phyloP scores from a whole-genome alignment of 2,797 vertebrate species.

The Muraenolepis orangiensis region DNA sequence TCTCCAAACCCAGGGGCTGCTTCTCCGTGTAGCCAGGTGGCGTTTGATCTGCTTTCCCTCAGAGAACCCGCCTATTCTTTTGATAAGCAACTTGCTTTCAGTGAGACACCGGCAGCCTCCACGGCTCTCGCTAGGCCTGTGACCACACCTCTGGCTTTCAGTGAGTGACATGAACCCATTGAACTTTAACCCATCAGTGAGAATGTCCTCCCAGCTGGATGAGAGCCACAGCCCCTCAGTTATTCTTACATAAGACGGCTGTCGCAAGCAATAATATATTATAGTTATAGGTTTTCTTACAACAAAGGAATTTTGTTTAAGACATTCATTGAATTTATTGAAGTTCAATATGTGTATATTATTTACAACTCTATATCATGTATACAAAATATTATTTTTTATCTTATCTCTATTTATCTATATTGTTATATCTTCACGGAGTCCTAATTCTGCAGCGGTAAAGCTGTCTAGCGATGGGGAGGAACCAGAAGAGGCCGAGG shows the following conservation, averaged over 20 bases:
- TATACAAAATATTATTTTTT: too few species aligned
- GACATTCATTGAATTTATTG: too few species aligned
- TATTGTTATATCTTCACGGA: too few species aligned
- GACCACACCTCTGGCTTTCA: conserved; percentile 5
- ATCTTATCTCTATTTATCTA: too few species aligned
- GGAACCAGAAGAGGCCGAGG: too few species aligned
- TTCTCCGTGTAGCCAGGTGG: conserved; percentile 66
- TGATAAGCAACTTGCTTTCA: conserved; percentile 59
- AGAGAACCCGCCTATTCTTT: conserved; percentile 68
- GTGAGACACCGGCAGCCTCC: conserved; percentile 43
- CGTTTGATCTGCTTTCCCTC: conserved; percentile 72
- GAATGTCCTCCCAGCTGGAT: background rate
- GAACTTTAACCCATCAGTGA: background rate
- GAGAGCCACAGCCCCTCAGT: background rate
- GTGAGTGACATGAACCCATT: conserved; percentile 15
- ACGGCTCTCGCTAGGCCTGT: conserved; percentile 29
- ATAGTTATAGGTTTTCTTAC: background rate
- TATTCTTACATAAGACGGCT: too few species aligned
- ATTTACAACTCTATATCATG: too few species aligned
- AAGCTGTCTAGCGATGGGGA: too few species aligned
- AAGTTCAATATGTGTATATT: too few species aligned
- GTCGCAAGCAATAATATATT: background rate
- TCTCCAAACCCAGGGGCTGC: conserved; percentile 38
- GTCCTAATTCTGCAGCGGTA: too few species aligned
- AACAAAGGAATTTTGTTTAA: background rate